Evolutionary conservation across 1,140 invertebrate species (phyloP), one percentile per base, ranked within the genome.

Genomic region (Leptoteleia sp.): DNA sequence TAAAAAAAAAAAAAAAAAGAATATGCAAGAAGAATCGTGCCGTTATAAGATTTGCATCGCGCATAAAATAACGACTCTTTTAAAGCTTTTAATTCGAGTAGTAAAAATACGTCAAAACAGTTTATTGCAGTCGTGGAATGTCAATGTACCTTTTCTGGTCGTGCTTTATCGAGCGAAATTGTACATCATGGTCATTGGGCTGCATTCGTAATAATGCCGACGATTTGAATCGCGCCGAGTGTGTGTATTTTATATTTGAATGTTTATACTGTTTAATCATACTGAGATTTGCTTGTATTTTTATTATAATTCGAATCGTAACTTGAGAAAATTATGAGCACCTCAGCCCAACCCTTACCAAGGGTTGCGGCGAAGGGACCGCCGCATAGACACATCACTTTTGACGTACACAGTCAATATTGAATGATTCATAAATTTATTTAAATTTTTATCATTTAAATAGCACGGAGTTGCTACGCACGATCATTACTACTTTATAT

Each of bases 1-100:
- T n/a, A n/a, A n/a, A n/a, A n/a, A n/a, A n/a, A n/a, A n/a, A n/a
- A n/a, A n/a, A n/a, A n/a, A n/a, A n/a, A n/a, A n/a, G n/a, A n/a
- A n/a, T n/a, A n/a, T n/a, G n/a, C n/a, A 22, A 54, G 17, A 54
- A 52, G 9, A 61, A 50, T 33, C 31, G 17, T 17, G 37, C 52
- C 43, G 75, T 67, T 72, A 71, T 29, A 65, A 78, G 61, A 72
- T 78, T 78, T 61, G 67, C 76, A 67, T 72, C 40, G 50, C 29
- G 54, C 29, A 40, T 38, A 11, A 64, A 45, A 57, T 64, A 64
- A 62, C 55, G 55, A 62, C 35, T 38, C 42, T n/a, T 62, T 68
- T 27, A 15, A 55, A 37, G 17, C 17, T 38, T 42, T 27, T 43
- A 65, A 55, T 42, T 31, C 11, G 15, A 52, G 19, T 43, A 33